Conservation (phyloP, 1,140 invertebrate genomes). For the Ips nitidus region DNA sequence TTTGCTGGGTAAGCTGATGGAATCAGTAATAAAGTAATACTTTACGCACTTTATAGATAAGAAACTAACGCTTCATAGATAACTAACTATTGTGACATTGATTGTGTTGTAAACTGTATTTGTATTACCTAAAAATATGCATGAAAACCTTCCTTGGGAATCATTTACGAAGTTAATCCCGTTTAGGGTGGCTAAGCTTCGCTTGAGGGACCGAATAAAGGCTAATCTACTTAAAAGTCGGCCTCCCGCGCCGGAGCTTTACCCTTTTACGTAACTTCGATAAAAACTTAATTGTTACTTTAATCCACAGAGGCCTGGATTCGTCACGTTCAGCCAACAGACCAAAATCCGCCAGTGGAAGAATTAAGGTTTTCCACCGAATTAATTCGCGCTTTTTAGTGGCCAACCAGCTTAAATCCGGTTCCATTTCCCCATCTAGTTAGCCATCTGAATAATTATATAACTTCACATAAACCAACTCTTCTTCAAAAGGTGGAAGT, state of each 20-base stretch:
- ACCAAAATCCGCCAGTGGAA: slow-evolving; percentile 26
- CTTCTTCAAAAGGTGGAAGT: no score
- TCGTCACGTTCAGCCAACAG: slow-evolving; percentile 34
- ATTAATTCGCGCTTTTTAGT: slow-evolving; percentile 14
- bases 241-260: slow-evolving; percentile 23
- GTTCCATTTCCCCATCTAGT: neutral
- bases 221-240: slow-evolving; percentile 36
- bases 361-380: slow-evolving; percentile 20
- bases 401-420: neutral
- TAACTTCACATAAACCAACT: no score
- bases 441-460: no score
- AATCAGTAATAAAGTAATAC: no score
- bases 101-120: neutral
- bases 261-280: slow-evolving; percentile 35
- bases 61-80: no score
- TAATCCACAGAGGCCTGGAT: slow-evolving; percentile 22
- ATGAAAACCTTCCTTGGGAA: slow-evolving; percentile 5
- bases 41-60: no score
- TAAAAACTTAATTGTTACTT: slow-evolving; percentile 36
- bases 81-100: no score
- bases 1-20: no score
- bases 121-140: slow-evolving; percentile 19
- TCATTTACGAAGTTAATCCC: slow-evolving; percentile 26
- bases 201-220: slow-evolving; percentile 12
- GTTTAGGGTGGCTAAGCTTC: slow-evolving; percentile 8